Evolutionary conservation across 2,797 vertebrate species (phyloP).

Genomic region (Labroides dimidiatus): DNA sequence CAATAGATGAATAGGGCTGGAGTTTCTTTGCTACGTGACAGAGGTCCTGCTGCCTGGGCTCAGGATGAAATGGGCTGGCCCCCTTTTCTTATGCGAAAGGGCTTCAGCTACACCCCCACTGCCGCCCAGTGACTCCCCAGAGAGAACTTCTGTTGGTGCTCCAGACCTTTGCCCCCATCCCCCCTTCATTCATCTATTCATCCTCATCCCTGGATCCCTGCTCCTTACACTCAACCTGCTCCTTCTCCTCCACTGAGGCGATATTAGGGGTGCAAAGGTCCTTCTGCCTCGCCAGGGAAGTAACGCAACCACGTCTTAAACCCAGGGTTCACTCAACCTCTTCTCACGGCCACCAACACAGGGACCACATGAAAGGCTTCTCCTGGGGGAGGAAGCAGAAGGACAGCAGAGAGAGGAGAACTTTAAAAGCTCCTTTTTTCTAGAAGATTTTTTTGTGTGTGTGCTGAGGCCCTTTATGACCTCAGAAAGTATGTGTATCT

Average conservation of each 20-base stretch:
- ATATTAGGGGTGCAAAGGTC: slow-evolving; percentile 73
- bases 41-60: slow-evolving; percentile 80
- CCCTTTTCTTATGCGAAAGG: slow-evolving; percentile 84
- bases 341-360: slow-evolving; percentile 54
- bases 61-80: slow-evolving; percentile 80
- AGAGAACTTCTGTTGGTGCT: slow-evolving; percentile 84
- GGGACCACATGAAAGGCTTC: slow-evolving; percentile 72
- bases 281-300: slow-evolving; percentile 62
- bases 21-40: slow-evolving; percentile 79
- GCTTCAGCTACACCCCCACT: slow-evolving; percentile 71
- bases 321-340: slow-evolving; percentile 48
- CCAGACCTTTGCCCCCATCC: slow-evolving; percentile 72
- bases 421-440: slow-evolving; percentile 36
- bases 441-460: slow-evolving; percentile 11
- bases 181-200: slow-evolving; percentile 72
- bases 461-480: slow-evolving; percentile 17
- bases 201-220: slow-evolving; percentile 69
- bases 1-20: slow-evolving; percentile 81
- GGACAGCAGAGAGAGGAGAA: slow-evolving; percentile 44
- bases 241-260: slow-evolving; percentile 68
- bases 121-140: slow-evolving; percentile 79
- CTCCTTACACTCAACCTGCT: slow-evolving; percentile 71
- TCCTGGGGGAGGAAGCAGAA: slow-evolving; percentile 56
- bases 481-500: slow-evolving; percentile 44
- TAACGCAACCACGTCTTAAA: slow-evolving; percentile 51